Conservation (phyloP, 2,113 vertebrate genomes). For the Peromyscus leucopus region DNA sequence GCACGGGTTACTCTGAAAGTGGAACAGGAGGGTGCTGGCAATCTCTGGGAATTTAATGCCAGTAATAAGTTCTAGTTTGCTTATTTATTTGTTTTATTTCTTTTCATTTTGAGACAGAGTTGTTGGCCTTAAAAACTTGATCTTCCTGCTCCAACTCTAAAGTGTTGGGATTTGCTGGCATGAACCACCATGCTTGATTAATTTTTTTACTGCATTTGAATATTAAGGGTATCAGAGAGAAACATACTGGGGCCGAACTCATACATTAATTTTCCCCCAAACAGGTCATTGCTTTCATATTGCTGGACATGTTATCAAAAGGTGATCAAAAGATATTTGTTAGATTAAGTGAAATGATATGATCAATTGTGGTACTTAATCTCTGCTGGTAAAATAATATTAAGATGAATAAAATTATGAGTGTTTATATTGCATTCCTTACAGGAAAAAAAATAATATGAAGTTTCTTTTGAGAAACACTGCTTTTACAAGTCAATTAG, state of each 20-base stretch:
- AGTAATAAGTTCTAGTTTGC: background rate
- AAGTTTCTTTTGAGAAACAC: slow-evolving; percentile 32
- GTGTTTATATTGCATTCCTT: background rate
- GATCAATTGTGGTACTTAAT: background rate
- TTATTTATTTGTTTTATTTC: background rate
- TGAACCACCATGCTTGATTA: too few relatives aligned
- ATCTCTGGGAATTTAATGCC: background rate
- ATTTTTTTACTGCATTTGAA: background rate
- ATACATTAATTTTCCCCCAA: background rate
- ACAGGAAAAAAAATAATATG: background rate
- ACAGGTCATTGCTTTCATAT: background rate
- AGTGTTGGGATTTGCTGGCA: background rate
- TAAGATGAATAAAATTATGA: background rate
- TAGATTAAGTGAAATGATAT: slow-evolving; percentile 19
- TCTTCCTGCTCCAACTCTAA: background rate
- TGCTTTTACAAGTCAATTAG: background rate
- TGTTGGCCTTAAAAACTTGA: background rate
- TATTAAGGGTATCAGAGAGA: background rate
- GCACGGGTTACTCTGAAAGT: background rate
- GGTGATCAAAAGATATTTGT: background rate
- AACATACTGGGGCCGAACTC: background rate
- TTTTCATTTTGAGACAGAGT: background rate
- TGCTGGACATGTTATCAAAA: background rate
- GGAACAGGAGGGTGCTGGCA: background rate
- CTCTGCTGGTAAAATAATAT: slow-evolving; percentile 12